Evolutionary conservation across 2,888 invertebrate genomes (phyloP).

Genomic region (Stictocephala bisonia): DNA sequence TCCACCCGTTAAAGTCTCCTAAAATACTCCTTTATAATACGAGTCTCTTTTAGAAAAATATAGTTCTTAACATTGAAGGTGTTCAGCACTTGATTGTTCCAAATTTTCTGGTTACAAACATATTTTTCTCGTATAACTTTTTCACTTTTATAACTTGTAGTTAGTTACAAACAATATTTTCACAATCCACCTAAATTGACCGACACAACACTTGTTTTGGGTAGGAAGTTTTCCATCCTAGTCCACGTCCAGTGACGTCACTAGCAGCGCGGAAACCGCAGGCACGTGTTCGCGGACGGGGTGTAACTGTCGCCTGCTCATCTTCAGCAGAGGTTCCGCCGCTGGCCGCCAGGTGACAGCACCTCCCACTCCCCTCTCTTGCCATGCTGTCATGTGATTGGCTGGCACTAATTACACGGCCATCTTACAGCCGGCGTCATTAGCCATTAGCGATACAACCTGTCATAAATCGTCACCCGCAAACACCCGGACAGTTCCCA

Average conservation of each 20-base stretch:
- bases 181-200: not conserved
- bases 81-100: not conserved
- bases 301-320: slow-evolving; percentile 33
- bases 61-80: no score
- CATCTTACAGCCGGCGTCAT: slow-evolving; percentile 26
- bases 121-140: no score
- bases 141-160: not conserved
- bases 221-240: no score
- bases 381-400: not conserved
- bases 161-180: not conserved
- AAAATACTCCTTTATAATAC: no score
- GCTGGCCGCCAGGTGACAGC: slow-evolving; percentile 34
- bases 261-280: not conserved
- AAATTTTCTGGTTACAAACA: no score
- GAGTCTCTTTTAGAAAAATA: no score
- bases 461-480: not conserved
- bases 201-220: no score
- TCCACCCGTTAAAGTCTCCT: slow-evolving; percentile 37
- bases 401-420: slow-evolving; percentile 15
- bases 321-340: slow-evolving; percentile 40
- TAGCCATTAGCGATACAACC: slow-evolving; percentile 20
- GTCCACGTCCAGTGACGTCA: not conserved
- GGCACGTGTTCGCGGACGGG: not conserved
- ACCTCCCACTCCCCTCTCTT: slow-evolving; percentile 28
- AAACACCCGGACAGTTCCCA: not conserved